Evolutionary conservation across 2,113 vertebrate genomes (phyloP).

Genomic region (Tricholaema leucomelas): DNA sequence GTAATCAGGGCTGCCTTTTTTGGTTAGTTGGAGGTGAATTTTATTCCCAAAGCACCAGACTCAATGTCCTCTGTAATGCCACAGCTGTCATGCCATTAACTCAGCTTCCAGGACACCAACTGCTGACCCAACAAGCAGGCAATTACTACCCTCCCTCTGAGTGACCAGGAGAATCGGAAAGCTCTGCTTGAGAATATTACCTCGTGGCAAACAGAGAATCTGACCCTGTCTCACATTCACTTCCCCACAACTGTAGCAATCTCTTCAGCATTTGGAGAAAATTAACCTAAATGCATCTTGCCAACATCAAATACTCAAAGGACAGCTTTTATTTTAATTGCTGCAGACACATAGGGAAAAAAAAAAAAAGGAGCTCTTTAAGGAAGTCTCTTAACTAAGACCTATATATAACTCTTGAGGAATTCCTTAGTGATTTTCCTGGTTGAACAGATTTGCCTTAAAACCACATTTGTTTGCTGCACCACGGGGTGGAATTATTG

Average conservation of each 20-base stretch:
- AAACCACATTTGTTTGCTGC: conserved; percentile 52
- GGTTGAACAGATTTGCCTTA: conserved; percentile 59
- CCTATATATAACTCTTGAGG: conserved; percentile 57
- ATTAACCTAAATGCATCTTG: conserved; percentile 59
- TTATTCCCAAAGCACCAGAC: background rate
- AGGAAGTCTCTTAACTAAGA: conserved; percentile 55
- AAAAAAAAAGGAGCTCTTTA: conserved; percentile 47
- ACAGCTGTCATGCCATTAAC: background rate
- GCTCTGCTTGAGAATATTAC: background rate
- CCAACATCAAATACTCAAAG: conserved; percentile 54
- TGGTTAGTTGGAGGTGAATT: background rate
- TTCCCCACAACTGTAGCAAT: conserved; percentile 17
- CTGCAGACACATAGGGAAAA: conserved; percentile 32
- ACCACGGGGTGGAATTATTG: conserved; percentile 10
- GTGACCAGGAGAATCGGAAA: background rate
- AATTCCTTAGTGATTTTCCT: conserved; percentile 65
- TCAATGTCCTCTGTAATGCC: background rate
- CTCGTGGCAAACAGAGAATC: background rate
- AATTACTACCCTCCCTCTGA: background rate
- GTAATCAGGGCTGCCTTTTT: background rate
- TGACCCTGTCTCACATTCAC: background rate
- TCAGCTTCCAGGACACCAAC: background rate
- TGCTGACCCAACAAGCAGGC: background rate
- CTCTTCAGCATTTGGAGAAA: conserved; percentile 64
- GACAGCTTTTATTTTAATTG: conserved; percentile 64